Base-by-base conservation (phyloP, 1,140 invertebrate species). In the Lepidostoma basale region DNA sequence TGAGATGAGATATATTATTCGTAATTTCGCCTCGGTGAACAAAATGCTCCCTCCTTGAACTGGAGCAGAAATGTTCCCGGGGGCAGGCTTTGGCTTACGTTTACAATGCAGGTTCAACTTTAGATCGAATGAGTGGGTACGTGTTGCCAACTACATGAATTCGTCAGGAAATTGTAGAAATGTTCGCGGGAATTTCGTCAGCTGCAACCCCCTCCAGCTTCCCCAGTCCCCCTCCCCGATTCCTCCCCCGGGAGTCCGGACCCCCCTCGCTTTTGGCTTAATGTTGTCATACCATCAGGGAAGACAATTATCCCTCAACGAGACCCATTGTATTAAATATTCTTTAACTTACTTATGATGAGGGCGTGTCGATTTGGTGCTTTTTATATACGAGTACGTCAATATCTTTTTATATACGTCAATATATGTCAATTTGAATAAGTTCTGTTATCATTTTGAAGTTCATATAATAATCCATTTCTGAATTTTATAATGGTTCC, bases 101-200 rank as follows among this genome's bases (percentile, higher is more conserved):
- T 49, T 49, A 23, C 45, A 22, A 14, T 49, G 10, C 22, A 9
- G 3, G 20, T 3, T 20, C 18, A 18, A 14, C 44, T 18, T 20
- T 0, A 47, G 44, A 10, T 10, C n/a, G n/a, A n/a, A n/a, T 23
- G 20, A 1, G 44, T 23, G 5, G 18, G 45, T 3, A 23, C 22
- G 20, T 1, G 45, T 49, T 49, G 18, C 18, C 25, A 49, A 49
- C 45, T 49, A 49, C 25, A 49, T n/a, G n/a, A n/a, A n/a, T 49
- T 49, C 45, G 18, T n/a, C 22, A 49, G 22, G 45, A 49, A n/a
- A 49, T 49, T 49, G 45, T 49, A 49, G 45, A 49, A 49, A 49
- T 49, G 45, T 22, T 23, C 45, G 45, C 45, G 45, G 45, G 45
- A 49, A 49, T 49, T 49, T 49, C 22, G 45, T 49, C 45, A 49